A percentile compares a stretch with the other conserved stretches of the same genome.
phyloP scores from a whole-genome alignment of 2,113 vertebrate genomes.

The Lophotis ruficrista region DNA sequence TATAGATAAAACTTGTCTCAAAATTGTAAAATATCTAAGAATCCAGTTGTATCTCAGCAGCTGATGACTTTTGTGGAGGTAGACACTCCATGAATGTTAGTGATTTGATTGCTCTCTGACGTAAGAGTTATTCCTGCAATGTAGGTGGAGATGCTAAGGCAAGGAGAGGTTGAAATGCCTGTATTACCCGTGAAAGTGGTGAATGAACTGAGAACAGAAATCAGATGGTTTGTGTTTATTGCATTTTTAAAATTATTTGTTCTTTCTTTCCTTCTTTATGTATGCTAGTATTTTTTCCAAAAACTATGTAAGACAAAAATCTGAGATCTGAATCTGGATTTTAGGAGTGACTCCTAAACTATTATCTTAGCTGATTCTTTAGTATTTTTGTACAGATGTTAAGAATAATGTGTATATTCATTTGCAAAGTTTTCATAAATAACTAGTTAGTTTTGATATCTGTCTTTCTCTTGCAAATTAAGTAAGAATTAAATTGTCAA shows the following conservation, averaged over 20 bases:
- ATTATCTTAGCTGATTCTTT: background rate
- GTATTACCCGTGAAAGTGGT: background rate
- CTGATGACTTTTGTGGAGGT: background rate
- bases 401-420: background rate
- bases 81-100: background rate
- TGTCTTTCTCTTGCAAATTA: background rate
- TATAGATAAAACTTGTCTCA: background rate
- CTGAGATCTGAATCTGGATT: background rate
- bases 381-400: background rate
- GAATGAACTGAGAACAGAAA: background rate
- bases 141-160: background rate
- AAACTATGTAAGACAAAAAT: background rate
- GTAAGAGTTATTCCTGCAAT: background rate
- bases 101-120: background rate
- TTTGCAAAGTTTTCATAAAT: background rate
- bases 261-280: background rate
- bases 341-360: background rate
- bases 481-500: background rate
- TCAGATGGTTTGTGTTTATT: background rate
- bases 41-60: background rate
- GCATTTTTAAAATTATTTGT: background rate
- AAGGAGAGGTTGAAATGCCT: background rate
- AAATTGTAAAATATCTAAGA: background rate
- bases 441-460: background rate
- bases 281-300: background rate